A percentile compares a stretch with the other conserved stretches of the same genome.
phyloP scores from a whole-genome alignment of 1,140 invertebrate species.

The Teleopsis dalmanni region DNA sequence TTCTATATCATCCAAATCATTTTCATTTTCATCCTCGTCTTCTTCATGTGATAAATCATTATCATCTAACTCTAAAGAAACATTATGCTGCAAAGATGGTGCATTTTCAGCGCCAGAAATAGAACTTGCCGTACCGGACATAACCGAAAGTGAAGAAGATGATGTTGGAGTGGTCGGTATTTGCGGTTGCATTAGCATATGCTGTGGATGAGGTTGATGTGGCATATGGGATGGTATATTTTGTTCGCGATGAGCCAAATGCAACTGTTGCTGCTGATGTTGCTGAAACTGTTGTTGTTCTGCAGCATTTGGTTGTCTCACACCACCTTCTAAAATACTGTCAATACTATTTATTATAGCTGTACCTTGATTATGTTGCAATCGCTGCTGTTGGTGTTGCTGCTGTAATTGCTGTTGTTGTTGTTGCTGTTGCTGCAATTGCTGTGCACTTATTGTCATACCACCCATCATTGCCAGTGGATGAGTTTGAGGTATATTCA shows the following conservation, averaged over 20 bases:
- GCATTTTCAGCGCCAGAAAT: conserved; percentile 1
- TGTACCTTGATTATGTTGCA: conserved; percentile 2
- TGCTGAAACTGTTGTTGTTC: conserved; percentile 7
- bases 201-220: conserved; percentile 8
- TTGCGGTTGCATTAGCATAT: background rate
- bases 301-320: background rate
- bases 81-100: conserved; percentile 5
- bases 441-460: conserved; percentile 28
- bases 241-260: conserved; percentile 9
- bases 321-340: conserved; percentile 10
- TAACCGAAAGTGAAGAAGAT: background rate
- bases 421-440: conserved; percentile 9
- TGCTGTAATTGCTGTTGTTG: conserved; percentile 15
- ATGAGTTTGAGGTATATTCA: conserved; percentile 16
- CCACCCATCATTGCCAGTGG: conserved; percentile 35
- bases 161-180: background rate
- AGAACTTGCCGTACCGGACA: conserved; percentile 2
- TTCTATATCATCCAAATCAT: conserved; percentile 33
- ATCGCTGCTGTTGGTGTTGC: conserved; percentile 13
- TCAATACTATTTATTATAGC: conserved; percentile 13
- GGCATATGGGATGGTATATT: conserved; percentile 3
- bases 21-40: conserved; percentile 37
- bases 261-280: conserved; percentile 10
- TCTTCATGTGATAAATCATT: conserved; percentile 38
- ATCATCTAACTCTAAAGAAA: conserved; percentile 27